phyloP scores from a whole-genome alignment of 2,113 vertebrate genomes.

The Perccottus glenii region DNA sequence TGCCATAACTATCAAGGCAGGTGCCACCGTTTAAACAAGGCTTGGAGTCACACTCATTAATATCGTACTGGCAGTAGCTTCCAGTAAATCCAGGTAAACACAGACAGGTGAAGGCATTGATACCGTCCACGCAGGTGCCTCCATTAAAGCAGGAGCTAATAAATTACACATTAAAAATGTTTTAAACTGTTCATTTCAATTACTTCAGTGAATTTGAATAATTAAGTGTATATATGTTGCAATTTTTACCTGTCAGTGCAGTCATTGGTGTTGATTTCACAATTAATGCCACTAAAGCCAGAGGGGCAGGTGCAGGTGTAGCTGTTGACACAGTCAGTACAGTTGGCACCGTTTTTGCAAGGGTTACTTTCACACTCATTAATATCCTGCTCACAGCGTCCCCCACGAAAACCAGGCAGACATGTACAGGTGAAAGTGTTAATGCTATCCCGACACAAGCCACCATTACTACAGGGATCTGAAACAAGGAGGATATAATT shows the following conservation, averaged over 20 bases:
- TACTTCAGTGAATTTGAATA: neutral
- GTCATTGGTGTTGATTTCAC: slow-evolving; percentile 94
- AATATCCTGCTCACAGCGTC: slow-evolving; percentile 92
- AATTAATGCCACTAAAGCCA: slow-evolving; percentile 95
- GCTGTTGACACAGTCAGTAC: slow-evolving; percentile 95
- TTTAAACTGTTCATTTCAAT: neutral
- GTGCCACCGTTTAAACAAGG: slow-evolving; percentile 94
- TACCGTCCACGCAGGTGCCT: slow-evolving; percentile 93
- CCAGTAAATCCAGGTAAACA: slow-evolving; percentile 92
- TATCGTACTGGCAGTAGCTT: slow-evolving; percentile 94
- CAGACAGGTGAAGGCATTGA: slow-evolving; percentile 92
- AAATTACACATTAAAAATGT: slow-evolving; percentile 11
- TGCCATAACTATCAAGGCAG: slow-evolving; percentile 93
- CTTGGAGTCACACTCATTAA: slow-evolving; percentile 94
- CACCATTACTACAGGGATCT: slow-evolving; percentile 97
- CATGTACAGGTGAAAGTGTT: slow-evolving; percentile 87
- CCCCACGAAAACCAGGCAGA: slow-evolving; percentile 89
- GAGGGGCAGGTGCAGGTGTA: slow-evolving; percentile 95
- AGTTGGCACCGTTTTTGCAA: slow-evolving; percentile 93
- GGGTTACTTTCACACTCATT: slow-evolving; percentile 95
- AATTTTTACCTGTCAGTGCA: slow-evolving; percentile 92
- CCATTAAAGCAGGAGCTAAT: slow-evolving; percentile 96
- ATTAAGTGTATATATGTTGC: neutral
- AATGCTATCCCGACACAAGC: slow-evolving; percentile 87
- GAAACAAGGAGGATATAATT: slow-evolving; percentile 15